Evolutionary conservation across 2,113 vertebrate species (phyloP).

Genomic region (Dasypus novemcinctus): DNA sequence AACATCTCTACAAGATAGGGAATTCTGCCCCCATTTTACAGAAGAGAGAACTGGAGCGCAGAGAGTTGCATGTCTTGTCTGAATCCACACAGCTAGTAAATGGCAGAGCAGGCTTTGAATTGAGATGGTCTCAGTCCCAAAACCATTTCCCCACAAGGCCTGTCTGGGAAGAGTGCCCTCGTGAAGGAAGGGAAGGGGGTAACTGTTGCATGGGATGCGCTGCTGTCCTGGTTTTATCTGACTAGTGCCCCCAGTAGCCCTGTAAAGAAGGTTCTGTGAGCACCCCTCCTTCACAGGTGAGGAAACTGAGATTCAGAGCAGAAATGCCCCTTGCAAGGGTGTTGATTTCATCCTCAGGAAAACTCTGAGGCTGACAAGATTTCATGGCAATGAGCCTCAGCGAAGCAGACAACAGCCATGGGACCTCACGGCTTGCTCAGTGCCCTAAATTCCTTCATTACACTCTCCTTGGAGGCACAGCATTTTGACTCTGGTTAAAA

Average conservation of each 20-base stretch:
- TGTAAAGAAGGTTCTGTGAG: neutral
- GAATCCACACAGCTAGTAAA: neutral
- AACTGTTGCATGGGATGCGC: no score
- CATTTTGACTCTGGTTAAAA: slow-evolving; percentile 44
- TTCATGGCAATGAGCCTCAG: neutral
- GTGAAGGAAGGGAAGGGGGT: neutral
- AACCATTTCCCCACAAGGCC: neutral
- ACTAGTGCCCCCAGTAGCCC: neutral
- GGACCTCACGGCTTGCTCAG: neutral
- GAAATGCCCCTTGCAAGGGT: neutral
- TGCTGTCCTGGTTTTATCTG: neutral
- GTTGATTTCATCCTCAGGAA: neutral
- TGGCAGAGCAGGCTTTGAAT: neutral
- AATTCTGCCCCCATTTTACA: neutral
- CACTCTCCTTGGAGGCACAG: neutral
- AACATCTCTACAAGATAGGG: no score
- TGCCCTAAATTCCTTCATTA: slow-evolving; percentile 26
- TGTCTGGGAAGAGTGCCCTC: neutral
- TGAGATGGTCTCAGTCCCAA: neutral
- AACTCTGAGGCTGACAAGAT: neutral
- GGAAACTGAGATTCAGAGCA: neutral
- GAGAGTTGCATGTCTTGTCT: neutral
- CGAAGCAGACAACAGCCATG: neutral
- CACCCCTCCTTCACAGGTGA: neutral
- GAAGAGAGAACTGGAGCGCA: neutral